phyloP scores from a whole-genome alignment of 2,797 vertebrate species.

The Poecilia velifera region DNA sequence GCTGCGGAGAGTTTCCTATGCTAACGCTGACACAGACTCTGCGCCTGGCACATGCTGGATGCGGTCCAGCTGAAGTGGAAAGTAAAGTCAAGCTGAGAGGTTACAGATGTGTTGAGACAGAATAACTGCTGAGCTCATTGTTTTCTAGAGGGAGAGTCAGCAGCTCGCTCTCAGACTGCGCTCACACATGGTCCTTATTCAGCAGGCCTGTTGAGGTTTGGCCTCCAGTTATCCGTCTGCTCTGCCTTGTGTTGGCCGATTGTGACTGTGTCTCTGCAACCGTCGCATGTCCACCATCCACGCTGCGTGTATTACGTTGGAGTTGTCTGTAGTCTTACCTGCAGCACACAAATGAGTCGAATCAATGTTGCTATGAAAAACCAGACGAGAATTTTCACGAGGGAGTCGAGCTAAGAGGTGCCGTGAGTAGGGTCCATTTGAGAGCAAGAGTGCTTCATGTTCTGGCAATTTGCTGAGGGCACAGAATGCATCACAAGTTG shows the following conservation, averaged over 20 bases:
- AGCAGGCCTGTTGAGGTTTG: conserved; percentile 54
- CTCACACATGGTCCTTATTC: conserved; percentile 38
- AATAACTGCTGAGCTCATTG: conserved; percentile 47
- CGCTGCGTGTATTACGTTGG: neutral
- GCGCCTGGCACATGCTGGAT: neutral
- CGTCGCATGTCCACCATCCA: neutral
- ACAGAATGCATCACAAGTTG: neutral
- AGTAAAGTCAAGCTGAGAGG: neutral
- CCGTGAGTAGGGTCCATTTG: neutral
- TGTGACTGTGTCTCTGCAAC: conserved; percentile 1
- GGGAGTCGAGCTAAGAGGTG: neutral
- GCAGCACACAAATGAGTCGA: neutral
- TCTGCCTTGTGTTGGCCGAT: conserved; percentile 20
- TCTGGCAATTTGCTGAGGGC: neutral
- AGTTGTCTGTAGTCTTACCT: neutral
- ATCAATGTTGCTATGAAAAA: neutral
- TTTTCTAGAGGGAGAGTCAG: conserved; percentile 37
- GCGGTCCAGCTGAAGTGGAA: neutral
- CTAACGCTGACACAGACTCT: neutral
- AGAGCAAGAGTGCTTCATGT: neutral
- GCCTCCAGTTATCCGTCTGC: conserved; percentile 30
- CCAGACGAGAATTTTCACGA: neutral
- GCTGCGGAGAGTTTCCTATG: neutral
- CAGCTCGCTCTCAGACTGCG: conserved; percentile 1
- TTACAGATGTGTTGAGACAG: conserved; percentile 40